Evolutionary conservation across 1,140 invertebrate genomes (phyloP).

Genomic region (Drosophila quadrilineata): DNA sequence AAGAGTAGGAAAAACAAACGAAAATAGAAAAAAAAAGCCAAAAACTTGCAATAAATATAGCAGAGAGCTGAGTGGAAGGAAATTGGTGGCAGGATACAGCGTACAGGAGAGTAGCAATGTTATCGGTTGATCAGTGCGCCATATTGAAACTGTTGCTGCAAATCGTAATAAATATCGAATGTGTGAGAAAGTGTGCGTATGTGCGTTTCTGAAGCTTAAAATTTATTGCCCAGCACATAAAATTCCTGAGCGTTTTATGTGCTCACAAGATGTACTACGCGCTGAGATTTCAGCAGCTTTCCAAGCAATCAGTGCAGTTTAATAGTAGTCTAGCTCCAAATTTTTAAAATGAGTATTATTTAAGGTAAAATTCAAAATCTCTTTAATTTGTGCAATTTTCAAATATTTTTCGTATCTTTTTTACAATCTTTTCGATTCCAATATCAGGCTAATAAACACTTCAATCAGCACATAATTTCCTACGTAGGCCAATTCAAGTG

Average conservation of each 20-base stretch:
- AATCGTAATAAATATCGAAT: constrained; percentile 54
- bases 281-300: no score
- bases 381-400: background rate
- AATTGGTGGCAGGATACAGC: background rate
- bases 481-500: constrained; percentile 17
- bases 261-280: constrained; percentile 20
- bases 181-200: constrained; percentile 21
- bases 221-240: constrained; percentile 56
- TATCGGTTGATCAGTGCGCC: constrained; percentile 37
- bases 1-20: no score
- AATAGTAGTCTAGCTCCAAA: background rate
- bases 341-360: constrained; percentile 1
- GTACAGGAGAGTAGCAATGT: background rate
- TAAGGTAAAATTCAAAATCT: background rate
- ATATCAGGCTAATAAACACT: constrained; percentile 10
- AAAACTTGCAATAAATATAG: constrained; percentile 58
- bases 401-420: background rate
- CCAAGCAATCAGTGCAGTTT: background rate
- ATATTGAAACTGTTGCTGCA: constrained; percentile 64
- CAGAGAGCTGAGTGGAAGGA: background rate
- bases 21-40: no score
- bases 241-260: constrained; percentile 58
- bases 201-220: constrained; percentile 15
- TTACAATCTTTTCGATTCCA: no score
- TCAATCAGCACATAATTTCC: constrained; percentile 13